These are phyloP conservation scores for Planiliza haematocheilus DNA, from an alignment of 2,113 vertebrate species.

Conservation along the genomic window DNA sequence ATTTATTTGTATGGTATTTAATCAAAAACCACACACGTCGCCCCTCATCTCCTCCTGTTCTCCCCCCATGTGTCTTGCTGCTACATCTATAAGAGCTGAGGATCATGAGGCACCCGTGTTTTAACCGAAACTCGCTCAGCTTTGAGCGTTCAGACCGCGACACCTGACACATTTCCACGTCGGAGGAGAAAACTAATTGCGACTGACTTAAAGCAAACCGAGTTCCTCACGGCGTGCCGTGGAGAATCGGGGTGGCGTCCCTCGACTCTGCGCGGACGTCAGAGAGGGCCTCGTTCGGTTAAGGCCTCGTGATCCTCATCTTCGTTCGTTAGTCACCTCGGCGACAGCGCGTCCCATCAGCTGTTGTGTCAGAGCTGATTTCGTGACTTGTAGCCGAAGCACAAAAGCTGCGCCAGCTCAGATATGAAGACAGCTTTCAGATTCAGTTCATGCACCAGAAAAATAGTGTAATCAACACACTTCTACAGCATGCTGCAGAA, in stretches of 20 bases:
- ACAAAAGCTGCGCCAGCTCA: slow-evolving; percentile 15
- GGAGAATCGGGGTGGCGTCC: neutral
- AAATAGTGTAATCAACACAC: neutral
- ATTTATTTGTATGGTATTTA: slow-evolving; percentile 3
- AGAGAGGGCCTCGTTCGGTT: slow-evolving; percentile 15
- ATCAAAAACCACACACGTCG: slow-evolving; percentile 15
- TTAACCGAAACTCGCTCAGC: neutral
- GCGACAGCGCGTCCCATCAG: slow-evolving; percentile 51
- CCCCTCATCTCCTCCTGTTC: slow-evolving; percentile 34
- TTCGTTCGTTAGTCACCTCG: slow-evolving; percentile 46
- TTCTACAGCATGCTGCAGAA: too few species aligned
- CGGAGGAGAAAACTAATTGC: slow-evolving; percentile 14
- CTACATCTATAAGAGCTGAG: slow-evolving; percentile 17
- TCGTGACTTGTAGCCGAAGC: slow-evolving; percentile 37
- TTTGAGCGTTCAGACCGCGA: slow-evolving; percentile 10
- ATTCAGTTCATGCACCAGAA: neutral
- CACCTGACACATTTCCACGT: slow-evolving; percentile 20
- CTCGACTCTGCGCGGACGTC: slow-evolving; percentile 11
- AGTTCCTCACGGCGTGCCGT: slow-evolving; percentile 15
- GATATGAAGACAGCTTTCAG: neutral
- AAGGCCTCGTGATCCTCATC: slow-evolving; percentile 53
- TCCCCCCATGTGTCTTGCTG: slow-evolving; percentile 18
- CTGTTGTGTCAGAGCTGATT: slow-evolving; percentile 47
- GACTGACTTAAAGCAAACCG: neutral
- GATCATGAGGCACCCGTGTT: slow-evolving; percentile 52